Percentiles rank a stretch among this genome's conserved stretches.
These are phyloP conservation scores for Gisinianus flammeolus DNA, from an alignment of 2,888 invertebrate species.

Conservation along the genomic window DNA sequence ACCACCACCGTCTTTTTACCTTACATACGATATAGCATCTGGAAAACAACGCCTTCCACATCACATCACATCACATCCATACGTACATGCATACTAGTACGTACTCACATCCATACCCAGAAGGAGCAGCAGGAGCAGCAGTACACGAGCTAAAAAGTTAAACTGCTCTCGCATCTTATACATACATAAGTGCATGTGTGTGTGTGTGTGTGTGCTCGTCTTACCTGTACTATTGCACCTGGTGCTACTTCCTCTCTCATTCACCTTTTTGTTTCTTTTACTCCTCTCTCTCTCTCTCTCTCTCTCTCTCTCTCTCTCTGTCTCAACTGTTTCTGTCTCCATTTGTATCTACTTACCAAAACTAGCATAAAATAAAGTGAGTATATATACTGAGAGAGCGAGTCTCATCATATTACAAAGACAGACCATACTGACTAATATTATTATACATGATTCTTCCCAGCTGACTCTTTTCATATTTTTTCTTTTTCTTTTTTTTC, in stretches of 20 bases:
- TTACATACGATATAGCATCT: not conserved
- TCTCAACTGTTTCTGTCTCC: constrained; percentile 32
- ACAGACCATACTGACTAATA: no score
- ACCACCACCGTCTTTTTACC: no score
- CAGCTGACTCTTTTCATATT: constrained; percentile 23
- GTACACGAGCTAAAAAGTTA: not conserved
- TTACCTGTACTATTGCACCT: constrained; percentile 5
- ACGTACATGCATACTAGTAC: no score
- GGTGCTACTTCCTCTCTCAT: constrained; percentile 5
- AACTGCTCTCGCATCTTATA: not conserved
- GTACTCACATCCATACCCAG: no score
- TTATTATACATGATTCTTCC: no score
- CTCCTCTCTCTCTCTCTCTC: not conserved
- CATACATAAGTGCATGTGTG: not conserved
- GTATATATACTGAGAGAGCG: not conserved
- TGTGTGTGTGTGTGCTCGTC: not conserved
- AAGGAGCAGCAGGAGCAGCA: no score
- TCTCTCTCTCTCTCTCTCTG: constrained; percentile 15
- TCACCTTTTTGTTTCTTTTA: constrained; percentile 8
- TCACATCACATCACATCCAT: no score
- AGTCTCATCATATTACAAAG: not conserved
- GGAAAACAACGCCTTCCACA: no score
- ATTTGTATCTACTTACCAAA: not conserved
- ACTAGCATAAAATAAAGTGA: not conserved
- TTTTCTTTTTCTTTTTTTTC: not conserved